These are phyloP conservation scores for Stegana nigrithorax DNA, from an alignment of 2,888 invertebrate genomes.

Conservation along the genomic window DNA sequence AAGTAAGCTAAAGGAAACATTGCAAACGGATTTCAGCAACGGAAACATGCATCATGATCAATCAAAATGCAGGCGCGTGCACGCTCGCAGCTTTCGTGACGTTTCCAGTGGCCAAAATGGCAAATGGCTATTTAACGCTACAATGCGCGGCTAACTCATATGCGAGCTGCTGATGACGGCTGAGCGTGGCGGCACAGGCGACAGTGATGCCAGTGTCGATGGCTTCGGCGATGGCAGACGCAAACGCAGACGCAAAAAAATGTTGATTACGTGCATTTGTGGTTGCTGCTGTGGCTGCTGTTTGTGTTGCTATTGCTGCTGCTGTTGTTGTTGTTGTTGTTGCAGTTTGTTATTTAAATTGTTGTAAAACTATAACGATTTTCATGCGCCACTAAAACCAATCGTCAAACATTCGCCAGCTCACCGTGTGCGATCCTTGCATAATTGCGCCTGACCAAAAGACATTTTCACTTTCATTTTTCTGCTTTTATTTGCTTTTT, in stretches of 20 bases:
- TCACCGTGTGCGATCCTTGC: conserved; percentile 41
- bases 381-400: not conserved
- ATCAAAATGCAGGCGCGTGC: conserved; percentile 5
- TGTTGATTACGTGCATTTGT: conserved; percentile 7
- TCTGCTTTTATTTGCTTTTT: not conserved
- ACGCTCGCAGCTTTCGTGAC: no score
- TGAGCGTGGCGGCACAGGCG: no score
- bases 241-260: conserved; percentile 2
- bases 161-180: no score
- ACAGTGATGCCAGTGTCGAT: no score
- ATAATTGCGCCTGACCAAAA: conserved; percentile 42
- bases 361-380: conserved; percentile 5
- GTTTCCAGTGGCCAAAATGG: no score
- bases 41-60: conserved; percentile 15
- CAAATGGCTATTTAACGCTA: not conserved
- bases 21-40: conserved; percentile 8
- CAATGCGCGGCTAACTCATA: no score
- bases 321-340: no score
- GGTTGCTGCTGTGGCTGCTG: no score
- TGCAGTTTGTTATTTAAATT: conserved; percentile 13
- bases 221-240: no score
- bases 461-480: conserved; percentile 59
- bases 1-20: not conserved
- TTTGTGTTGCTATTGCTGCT: no score
- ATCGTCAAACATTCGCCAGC: not conserved